These are phyloP conservation scores for Euphonia xanthogaster DNA, from an alignment of 2,797 vertebrate genomes.

Conservation along the genomic window DNA sequence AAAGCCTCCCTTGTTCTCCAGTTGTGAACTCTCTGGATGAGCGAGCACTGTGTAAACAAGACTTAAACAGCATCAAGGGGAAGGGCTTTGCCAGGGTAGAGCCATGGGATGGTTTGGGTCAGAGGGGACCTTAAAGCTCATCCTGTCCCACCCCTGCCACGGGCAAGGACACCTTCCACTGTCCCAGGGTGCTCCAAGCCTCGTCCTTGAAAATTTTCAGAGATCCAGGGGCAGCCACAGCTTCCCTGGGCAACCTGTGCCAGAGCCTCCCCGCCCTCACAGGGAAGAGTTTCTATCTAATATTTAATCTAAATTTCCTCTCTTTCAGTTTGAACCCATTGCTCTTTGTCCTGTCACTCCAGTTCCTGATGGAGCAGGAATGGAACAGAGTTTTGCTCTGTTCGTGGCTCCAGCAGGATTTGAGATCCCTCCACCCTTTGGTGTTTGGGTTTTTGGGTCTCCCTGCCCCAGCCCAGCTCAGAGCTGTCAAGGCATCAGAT, in stretches of 20 bases:
- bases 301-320: neutral
- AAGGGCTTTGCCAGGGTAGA: neutral
- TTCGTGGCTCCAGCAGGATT: neutral
- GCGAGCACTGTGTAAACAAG: slow-evolving; percentile 39
- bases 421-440: rapidly evolving
- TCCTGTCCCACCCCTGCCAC: neutral
- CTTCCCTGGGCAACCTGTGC: neutral
- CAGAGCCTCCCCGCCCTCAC: rapidly evolving
- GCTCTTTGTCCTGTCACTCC: neutral
- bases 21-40: slow-evolving; percentile 50
- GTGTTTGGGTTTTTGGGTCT: neutral
- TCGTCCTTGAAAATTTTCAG: rapidly evolving
- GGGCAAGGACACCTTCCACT: neutral
- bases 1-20: slow-evolving; percentile 57
- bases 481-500: slow-evolving; percentile 16
- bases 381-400: neutral
- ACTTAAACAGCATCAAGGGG: neutral
- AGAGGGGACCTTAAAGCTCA: neutral
- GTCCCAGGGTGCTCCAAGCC: neutral
- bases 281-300: neutral
- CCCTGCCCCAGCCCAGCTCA: neutral
- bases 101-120: neutral
- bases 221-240: neutral
- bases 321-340: neutral
- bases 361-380: neutral